Conservation (phyloP, 1,140 invertebrate genomes). For the Drosophila tristis region DNA sequence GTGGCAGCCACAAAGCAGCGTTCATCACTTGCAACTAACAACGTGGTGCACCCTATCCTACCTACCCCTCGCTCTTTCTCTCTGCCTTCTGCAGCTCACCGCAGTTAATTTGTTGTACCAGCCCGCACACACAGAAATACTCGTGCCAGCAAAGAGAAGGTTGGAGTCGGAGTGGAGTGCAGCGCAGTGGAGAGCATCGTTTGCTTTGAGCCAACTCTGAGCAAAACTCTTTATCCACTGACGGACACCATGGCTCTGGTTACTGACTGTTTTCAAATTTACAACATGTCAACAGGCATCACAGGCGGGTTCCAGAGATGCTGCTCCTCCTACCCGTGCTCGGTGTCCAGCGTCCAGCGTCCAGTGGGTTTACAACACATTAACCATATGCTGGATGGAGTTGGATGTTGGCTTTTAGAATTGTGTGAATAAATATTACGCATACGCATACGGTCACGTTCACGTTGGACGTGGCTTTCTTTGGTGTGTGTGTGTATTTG, state of each 20-base stretch:
- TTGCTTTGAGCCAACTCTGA: constrained; percentile 72
- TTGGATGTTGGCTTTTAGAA: constrained; percentile 48
- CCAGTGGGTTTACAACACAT: constrained; percentile 35
- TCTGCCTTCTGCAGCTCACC: constrained; percentile 42
- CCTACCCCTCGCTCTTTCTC: neutral
- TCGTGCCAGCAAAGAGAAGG: constrained; percentile 46
- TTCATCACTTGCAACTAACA: constrained; percentile 71
- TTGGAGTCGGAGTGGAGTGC: constrained; percentile 20
- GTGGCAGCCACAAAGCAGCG: constrained; percentile 51
- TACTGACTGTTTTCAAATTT: constrained; percentile 74
- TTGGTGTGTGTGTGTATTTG: constrained; percentile 11
- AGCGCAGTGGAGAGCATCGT: constrained; percentile 36
- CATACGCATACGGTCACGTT: constrained; percentile 56
- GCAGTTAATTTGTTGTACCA: constrained; percentile 78
- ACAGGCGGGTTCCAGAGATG: neutral
- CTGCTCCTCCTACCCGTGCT: too few relatives aligned
- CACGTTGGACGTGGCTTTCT: constrained; percentile 16
- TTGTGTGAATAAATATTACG: constrained; percentile 52
- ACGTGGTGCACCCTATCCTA: constrained; percentile 30
- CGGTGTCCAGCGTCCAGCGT: neutral
- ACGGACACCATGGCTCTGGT: neutral
- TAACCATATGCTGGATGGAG: constrained; percentile 55
- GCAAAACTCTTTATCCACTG: constrained; percentile 69
- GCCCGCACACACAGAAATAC: constrained; percentile 74
- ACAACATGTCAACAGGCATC: constrained; percentile 68